Evolutionary conservation across 2,888 invertebrate genomes (phyloP).

Genomic region (Drosophila pullipes): DNA sequence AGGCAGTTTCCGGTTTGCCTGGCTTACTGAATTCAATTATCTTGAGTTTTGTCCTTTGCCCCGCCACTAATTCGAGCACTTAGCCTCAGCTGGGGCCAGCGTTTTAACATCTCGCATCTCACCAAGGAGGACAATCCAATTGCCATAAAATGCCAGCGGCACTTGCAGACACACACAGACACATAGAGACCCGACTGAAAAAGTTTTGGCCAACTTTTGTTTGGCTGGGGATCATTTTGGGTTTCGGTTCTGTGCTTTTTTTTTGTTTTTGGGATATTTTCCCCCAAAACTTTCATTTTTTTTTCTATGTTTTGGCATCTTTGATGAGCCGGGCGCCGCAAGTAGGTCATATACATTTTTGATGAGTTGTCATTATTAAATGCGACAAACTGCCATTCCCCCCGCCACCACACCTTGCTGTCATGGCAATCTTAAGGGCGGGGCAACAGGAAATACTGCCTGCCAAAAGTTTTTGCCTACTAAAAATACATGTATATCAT

Average conservation of each 20-base stretch:
- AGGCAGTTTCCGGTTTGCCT: neutral
- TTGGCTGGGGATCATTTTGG: constrained; percentile 49
- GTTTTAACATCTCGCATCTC: constrained; percentile 27
- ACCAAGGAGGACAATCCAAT: constrained; percentile 52
- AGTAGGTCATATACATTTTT: constrained; percentile 83
- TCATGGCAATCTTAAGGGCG: constrained; percentile 45
- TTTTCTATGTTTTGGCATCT: constrained; percentile 45
- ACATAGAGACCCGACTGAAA: constrained; percentile 21
- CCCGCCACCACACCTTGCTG: constrained; percentile 12
- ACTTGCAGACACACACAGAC: constrained; percentile 31
- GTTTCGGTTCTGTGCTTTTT: constrained; percentile 35
- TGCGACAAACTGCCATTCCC: constrained; percentile 50
- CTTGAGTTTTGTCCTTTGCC: constrained; percentile 33
- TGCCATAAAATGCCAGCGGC: constrained; percentile 69
- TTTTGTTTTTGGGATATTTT: constrained; percentile 24
- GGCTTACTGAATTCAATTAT: constrained; percentile 49
- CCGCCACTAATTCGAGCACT: constrained; percentile 66
- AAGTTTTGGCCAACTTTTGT: constrained; percentile 61
- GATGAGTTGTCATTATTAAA: constrained; percentile 83
- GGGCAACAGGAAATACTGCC: constrained; percentile 37
- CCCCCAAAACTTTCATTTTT: constrained; percentile 16
- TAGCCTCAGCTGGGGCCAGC: constrained; percentile 61
- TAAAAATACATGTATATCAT: constrained; percentile 52
- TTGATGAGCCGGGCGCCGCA: constrained; percentile 58
- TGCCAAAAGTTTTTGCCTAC: constrained; percentile 55